Conservation (phyloP, 2,797 vertebrate species). For the Muscicapa striata region DNA sequence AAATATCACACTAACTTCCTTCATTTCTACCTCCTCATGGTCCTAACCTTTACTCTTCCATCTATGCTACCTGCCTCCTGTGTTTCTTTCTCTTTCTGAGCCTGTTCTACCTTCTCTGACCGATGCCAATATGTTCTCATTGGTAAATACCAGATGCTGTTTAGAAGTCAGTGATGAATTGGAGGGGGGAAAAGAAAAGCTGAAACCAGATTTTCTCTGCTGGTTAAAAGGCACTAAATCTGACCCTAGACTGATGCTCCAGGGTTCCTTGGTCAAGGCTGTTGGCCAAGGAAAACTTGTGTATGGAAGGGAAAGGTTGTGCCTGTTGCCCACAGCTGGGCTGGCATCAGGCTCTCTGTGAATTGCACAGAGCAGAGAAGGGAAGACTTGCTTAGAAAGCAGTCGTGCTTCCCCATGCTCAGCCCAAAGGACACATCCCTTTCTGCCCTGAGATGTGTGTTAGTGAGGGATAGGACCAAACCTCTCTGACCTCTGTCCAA, state of each 20-base stretch:
- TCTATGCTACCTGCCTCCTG: not conserved
- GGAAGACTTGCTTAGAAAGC: not conserved
- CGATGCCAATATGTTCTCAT: not conserved
- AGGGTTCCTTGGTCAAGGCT: not conserved
- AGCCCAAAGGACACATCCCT: not conserved
- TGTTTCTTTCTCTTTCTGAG: not conserved
- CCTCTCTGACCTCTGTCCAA: not conserved
- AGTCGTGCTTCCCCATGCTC: not conserved
- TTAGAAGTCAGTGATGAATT: not conserved
- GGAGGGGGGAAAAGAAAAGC: rapidly evolving
- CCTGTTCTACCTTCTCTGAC: not conserved
- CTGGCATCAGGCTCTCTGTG: not conserved
- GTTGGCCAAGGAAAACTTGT: rapidly evolving
- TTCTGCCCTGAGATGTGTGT: not conserved
- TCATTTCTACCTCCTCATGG: not conserved
- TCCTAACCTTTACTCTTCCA: constrained; percentile 15
- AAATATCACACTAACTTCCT: not conserved
- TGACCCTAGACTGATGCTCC: not conserved
- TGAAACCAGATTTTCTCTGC: not conserved
- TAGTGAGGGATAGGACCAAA: not conserved
- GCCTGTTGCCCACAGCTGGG: rapidly evolving
- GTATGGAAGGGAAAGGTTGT: not conserved
- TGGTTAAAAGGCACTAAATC: not conserved
- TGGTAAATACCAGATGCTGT: not conserved
- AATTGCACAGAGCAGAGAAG: not conserved